Evolutionary conservation across 2,797 vertebrate genomes (phyloP), one percentile per base, ranked within the genome.

Genomic region (Gallinago stenura): DNA sequence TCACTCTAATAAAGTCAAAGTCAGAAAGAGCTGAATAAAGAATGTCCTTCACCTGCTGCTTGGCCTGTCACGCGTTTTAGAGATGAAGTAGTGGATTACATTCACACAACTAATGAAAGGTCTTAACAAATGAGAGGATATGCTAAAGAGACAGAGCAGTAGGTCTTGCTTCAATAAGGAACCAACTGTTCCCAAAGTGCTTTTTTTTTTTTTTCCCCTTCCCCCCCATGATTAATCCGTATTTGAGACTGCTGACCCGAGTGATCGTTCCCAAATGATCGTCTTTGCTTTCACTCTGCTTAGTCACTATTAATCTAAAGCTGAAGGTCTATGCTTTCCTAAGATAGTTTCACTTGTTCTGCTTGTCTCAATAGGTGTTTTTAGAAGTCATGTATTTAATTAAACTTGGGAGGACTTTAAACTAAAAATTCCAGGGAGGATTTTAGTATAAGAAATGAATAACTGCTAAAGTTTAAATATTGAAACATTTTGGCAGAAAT

Each of bases 1-100:
- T 94, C 76, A 51, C 89, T 94, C 87, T 90, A 96, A 96, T 95
- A 96, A 96, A 95, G 91, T 92, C 87, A 68, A 81, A 93, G 86
- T 85, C 84, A 93, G 72, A 73, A 54, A 66, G 60, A 89, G 69
- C 41, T 35, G 73, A 94, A 95, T 95, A 95, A 93, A 93, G 57
- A 30, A 64, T 77, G 66, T 35, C 70, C 82, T 93, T 97, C 86
- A 93, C 86, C 86, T 93, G 73, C 77, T 94, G 58, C 83, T 91
- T 83, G 81, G 72, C 57, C 30, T 87, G 84, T 93, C 22, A 24
- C 9, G 24, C 64, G 13, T 84, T 80, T 89, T 88, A 58, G 56
- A 80, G 83, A 95, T 76, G 81, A 95, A 73, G 78, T 75, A 90
- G 75, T 80, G 87, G 71, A 58, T 89, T 95, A 33, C 86, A 81